Base-by-base conservation (phyloP, 2,113 vertebrate species). In the Serinus canaria region DNA sequence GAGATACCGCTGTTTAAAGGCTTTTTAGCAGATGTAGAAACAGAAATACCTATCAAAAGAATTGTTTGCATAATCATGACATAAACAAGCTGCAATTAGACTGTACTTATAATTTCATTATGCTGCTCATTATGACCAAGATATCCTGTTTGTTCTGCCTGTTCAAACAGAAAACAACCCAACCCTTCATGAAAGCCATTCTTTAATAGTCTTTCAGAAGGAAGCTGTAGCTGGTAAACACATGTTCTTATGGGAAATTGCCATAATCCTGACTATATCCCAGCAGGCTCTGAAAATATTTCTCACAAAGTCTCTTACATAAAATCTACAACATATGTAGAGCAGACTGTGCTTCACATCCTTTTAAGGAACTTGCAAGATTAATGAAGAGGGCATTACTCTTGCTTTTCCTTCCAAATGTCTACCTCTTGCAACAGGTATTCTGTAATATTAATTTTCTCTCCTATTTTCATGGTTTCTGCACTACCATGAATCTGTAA, bases 171-270 rank as follows among this genome's bases (percentile, higher is more conserved):
- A 93, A 95, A 94, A 90, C 58, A 62, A 1, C 3, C 2, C 41
- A 94, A 87, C 9, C 27, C 50, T 90, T 97, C 67, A 91, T 91
- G 79, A 95, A 96, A 96, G 83, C 58, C 81, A 73, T 95, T 88
- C 78, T 94, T 94, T 82, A 95, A 63, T 43, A 93, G 70, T 37
- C 13, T 33, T 96, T 96, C 89, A 94, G 93, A 96, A 97, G 96
- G 93, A 92, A 96, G 91, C 70, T 92, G 94, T 88, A 97, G 86
- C 97, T 97, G 97, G 97, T 96, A 95, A 98, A 94, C 97, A 98
- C 90, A 98, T 98, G 97, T 97, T 98, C 97, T 92, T 95, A 97
- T 52, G 83, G 94, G 96, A 95, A 96, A 94, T 89, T 94, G 93
- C 93, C 86, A 96, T 76, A 90, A 97, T 83, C 49, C 81, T 94